These are phyloP conservation scores for Carcina quercana DNA, from an alignment of 2,888 invertebrate species.

Conservation along the genomic window DNA sequence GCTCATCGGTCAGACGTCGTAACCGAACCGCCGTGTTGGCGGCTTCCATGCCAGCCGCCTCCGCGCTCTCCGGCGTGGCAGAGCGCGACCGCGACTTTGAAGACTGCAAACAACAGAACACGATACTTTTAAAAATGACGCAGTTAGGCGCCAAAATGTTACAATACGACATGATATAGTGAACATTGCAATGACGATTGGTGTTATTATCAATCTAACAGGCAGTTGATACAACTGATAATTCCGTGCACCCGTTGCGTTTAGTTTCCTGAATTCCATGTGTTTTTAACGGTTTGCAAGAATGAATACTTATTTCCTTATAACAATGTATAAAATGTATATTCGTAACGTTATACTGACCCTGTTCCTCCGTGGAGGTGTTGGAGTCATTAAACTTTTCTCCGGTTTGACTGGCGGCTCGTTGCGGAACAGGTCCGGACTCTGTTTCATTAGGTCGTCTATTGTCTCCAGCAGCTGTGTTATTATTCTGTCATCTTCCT, in stretches of 20 bases:
- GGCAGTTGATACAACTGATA: too few species aligned
- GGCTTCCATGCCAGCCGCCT: constrained; percentile 27
- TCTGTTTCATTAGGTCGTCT: constrained; percentile 84
- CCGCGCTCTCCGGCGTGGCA: constrained; percentile 75
- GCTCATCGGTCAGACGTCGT: constrained; percentile 82
- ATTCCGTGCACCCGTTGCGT: too few species aligned
- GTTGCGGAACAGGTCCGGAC: constrained; percentile 77
- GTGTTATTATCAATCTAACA: too few species aligned
- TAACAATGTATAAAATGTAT: too few species aligned
- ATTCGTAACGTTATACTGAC: too few species aligned
- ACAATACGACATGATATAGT: too few species aligned
- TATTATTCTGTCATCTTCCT: constrained; percentile 83
- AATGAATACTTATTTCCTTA: too few species aligned
- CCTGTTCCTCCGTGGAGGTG: constrained; percentile 80
- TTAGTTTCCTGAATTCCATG: too few species aligned
- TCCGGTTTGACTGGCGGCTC: constrained; percentile 45
- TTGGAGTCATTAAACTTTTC: constrained; percentile 76
- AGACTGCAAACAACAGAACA: constrained; percentile 63
- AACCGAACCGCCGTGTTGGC: constrained; percentile 75
- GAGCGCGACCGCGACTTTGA: constrained; percentile 80
- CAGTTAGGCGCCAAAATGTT: too few species aligned
- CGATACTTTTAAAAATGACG: too few species aligned
- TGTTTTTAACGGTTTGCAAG: too few species aligned
- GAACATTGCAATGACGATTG: too few species aligned
- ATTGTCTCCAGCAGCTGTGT: constrained; percentile 84